Base-by-base conservation (phyloP, 2,113 vertebrate species). In the Capreolus pygargus region DNA sequence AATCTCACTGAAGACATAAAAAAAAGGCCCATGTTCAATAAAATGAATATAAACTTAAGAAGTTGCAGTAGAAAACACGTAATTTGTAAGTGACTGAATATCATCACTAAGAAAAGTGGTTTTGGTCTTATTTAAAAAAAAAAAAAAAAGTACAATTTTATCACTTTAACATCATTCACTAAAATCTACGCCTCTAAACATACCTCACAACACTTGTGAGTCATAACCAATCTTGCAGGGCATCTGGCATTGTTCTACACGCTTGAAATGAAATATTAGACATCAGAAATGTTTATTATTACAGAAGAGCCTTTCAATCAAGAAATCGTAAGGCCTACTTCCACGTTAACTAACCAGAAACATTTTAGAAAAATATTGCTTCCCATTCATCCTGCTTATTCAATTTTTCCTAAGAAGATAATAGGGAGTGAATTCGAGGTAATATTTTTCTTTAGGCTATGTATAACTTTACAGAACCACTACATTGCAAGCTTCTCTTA, bases 181-280 rank as follows among this genome's bases (percentile, higher is more conserved):
- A 90, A 97, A 97, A 78, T 88, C 61, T 87, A 84, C 55, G 6
- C 45, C 55, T 93, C 89, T 88, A 94, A 55, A 85, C 30, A 6
- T 36, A 96, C 94, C 25, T 85, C 50, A 55, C 27, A 96, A 95
- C 28, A 47, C 30, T 87, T 86, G 54, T 52, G 50, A 97, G 92
- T 78, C 55, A 88, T 52, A 76, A 67, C 16, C 86, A 95, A 61
- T 10, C 33, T 58, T 58, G 45, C 23, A 33, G 36, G 55, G 58
- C 43, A 82, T 23, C 7, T 93, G 78, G 79, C n/a, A 70, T 57
- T 74, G 25, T 93, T 82, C n/a, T 76, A 36, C 16, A 36, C 64
- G 47, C 85, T 52, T 28, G 3, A 81, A 36, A 95, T 50, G 16
- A 95, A 61, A 33, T 50, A 61, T n/a, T 5, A 87, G 43, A 79